Percentiles rank a stretch among this genome's conserved stretches.
Conservation (phyloP, 2,113 vertebrate species). For the Anseranas semipalmata region DNA sequence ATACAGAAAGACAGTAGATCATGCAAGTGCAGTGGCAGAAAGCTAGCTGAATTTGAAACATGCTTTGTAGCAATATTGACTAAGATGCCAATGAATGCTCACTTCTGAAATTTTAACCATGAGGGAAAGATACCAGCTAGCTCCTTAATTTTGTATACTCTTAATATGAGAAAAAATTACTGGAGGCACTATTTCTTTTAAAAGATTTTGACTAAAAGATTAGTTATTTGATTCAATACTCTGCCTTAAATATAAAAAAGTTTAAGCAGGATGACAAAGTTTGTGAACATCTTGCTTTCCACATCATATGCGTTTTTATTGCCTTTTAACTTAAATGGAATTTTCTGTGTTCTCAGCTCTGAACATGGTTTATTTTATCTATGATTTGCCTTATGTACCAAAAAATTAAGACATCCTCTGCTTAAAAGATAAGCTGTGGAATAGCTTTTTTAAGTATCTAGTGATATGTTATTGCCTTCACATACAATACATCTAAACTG, state of each 20-base stretch:
- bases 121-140: neutral
- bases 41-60: neutral
- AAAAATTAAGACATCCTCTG: neutral
- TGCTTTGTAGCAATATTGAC: neutral
- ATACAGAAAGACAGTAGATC: neutral
- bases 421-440: neutral
- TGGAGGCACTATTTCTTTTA: neutral
- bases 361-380: neutral
- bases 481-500: neutral
- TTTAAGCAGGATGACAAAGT: neutral
- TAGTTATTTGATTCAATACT: neutral
- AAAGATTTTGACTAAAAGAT: neutral
- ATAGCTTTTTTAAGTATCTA: neutral
- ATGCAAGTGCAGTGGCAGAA: constrained; percentile 18
- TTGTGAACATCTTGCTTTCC: neutral
- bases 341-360: neutral
- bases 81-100: neutral
- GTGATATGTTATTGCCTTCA: neutral
- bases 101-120: neutral
- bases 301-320: neutral
- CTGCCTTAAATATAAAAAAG: neutral
- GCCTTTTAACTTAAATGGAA: neutral
- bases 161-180: neutral
- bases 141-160: neutral
- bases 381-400: neutral